Base-by-base conservation (phyloP, 2,888 invertebrate species). In the Drosophila kuntzei region DNA sequence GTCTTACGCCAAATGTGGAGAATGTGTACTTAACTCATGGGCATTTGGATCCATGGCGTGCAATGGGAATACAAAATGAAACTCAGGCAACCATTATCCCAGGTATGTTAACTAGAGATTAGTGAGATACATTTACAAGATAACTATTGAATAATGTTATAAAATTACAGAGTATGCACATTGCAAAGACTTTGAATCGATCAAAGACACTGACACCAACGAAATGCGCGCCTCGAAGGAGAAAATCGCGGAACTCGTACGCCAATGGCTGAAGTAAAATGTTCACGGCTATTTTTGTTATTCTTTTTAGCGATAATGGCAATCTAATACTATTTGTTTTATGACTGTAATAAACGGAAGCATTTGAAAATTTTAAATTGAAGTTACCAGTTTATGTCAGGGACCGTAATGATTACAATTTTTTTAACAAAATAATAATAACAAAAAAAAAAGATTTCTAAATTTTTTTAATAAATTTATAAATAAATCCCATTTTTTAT, bases 11-110 rank as follows among this genome's bases (percentile, higher is more conserved):
- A 0, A 91, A 92, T 18, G 92, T 93, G 0, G 91, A 90, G 27
- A 93, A 94, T 79, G 93, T 94, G 0, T 92, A 94, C 25, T 92
- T 93, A 57, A 93, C 93, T 1, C 94, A 94, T 73, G 94, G 94
- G 1, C 91, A 93, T 39, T 72, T 93, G 53, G 94, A 94, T 91
- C 94, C 94, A 7, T 94, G 94, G 94, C 92, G 93, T 69, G 88
- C 92, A 0, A 91, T 94, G 76, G 94, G 94, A 22, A 89, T 90
- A 41, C 85, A 92, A 4, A 78, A 92, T 27, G 90, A 90, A 4
- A 57, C 75, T 0, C 71, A 89, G 39, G 86, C 89, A 2, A 91
- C 88, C 1, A 59, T 91, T 54, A 86, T 92, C 62, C 91, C 91
- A 64, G 69, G 91, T 91, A 5, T 6, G 3, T 20, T 6, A 18